These are phyloP conservation scores for Odontophorus gujanensis DNA, from an alignment of 2,113 vertebrate genomes.

Conservation along the genomic window DNA sequence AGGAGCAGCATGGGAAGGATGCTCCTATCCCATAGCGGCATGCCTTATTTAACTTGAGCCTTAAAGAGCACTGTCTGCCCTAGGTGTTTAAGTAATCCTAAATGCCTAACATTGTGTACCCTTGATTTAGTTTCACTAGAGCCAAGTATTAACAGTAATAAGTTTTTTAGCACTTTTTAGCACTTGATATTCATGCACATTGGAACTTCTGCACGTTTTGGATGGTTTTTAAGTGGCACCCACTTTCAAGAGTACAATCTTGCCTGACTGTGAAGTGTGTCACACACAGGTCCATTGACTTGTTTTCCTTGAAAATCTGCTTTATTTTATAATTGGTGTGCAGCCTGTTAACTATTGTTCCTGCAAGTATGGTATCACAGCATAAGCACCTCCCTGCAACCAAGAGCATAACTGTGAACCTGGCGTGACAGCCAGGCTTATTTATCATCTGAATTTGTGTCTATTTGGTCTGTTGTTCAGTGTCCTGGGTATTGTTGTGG, in stretches of 20 bases:
- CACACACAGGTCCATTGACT: rapidly evolving
- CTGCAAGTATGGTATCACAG: background rate
- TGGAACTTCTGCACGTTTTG: background rate
- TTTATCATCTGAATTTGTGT: background rate
- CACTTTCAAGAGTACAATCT: background rate
- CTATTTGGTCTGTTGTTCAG: background rate
- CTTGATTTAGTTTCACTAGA: background rate
- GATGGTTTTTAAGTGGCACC: background rate
- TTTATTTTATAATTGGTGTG: background rate
- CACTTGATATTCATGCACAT: background rate
- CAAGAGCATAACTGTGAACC: background rate
- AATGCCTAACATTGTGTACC: background rate
- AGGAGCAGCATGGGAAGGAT: conserved; percentile 65
- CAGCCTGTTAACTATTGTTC: background rate
- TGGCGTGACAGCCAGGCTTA: background rate
- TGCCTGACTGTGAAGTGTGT: background rate
- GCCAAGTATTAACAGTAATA: background rate
- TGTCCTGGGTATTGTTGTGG: background rate
- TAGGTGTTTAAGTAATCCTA: conserved; percentile 44
- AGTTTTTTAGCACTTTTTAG: background rate
- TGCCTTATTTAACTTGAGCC: conserved; percentile 64
- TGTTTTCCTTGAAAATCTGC: background rate
- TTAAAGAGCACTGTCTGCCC: conserved; percentile 64
- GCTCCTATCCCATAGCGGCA: conserved; percentile 52
- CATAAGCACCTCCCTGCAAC: background rate